Evolutionary conservation across 2,888 invertebrate species (phyloP).

Genomic region (Caenorhabditis sp.): DNA sequence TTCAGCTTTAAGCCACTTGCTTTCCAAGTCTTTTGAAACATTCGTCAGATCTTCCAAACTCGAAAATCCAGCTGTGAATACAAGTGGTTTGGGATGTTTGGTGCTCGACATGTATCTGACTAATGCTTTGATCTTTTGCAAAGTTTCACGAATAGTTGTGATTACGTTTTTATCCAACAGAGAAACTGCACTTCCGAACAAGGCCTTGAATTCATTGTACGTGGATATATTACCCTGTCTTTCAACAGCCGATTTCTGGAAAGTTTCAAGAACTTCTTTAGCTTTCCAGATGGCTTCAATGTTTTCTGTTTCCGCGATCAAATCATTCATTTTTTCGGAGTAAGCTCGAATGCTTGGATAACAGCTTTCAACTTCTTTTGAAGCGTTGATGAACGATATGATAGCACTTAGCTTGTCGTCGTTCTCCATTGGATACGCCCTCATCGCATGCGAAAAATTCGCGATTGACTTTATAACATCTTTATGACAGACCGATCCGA

Average conservation of each 20-base stretch:
- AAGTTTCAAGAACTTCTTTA: neutral
- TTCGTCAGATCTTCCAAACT: neutral
- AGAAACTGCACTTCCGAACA: neutral
- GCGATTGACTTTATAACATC: neutral
- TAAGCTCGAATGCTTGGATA: neutral
- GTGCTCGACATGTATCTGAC: neutral
- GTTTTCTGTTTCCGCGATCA: neutral
- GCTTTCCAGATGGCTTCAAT: neutral
- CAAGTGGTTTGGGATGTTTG: neutral
- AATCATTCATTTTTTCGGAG: neutral
- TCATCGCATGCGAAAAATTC: neutral
- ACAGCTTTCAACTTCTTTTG: neutral
- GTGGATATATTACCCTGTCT: neutral
- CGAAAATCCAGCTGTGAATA: conserved; percentile 10
- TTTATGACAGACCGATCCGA: neutral
- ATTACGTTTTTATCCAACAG: neutral
- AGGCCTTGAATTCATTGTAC: neutral
- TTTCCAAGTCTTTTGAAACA: conserved; percentile 16
- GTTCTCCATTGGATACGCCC: neutral
- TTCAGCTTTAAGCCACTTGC: conserved; percentile 13
- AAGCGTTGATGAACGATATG: neutral
- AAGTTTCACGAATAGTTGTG: neutral
- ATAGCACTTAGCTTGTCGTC: neutral
- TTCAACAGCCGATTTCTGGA: neutral
- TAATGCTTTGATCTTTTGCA: neutral